phyloP scores from a whole-genome alignment of 2,113 vertebrate species.

The Trogon surrucura region DNA sequence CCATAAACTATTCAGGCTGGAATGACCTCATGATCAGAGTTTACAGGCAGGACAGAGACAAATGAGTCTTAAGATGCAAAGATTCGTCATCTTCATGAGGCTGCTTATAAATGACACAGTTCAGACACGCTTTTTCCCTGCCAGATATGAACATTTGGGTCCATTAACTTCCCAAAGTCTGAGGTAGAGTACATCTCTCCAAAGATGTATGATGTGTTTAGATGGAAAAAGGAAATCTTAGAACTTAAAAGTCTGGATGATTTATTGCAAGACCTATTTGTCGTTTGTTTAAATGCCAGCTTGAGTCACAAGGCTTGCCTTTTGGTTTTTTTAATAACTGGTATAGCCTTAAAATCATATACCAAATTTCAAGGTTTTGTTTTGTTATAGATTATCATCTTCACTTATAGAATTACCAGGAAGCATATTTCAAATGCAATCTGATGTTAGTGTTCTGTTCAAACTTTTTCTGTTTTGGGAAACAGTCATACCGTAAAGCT shows the following conservation, averaged over 20 bases:
- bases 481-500: neutral
- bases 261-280: neutral
- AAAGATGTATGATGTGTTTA: neutral
- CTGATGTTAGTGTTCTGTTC: neutral
- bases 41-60: neutral
- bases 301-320: neutral
- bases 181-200: neutral
- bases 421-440: neutral
- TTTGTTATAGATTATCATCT: neutral
- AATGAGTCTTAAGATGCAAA: neutral
- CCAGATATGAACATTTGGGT: neutral
- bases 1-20: neutral
- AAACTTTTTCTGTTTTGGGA: neutral
- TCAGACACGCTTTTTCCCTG: neutral
- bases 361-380: neutral
- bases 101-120: neutral
- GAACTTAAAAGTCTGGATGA: neutral
- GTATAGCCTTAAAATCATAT: neutral
- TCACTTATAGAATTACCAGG: neutral
- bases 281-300: neutral
- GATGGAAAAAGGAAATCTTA: neutral
- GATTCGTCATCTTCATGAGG: neutral
- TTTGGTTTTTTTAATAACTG: neutral
- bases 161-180: neutral
- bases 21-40: neutral